Conservation (phyloP, 2,113 vertebrate genomes). For the Aspidoscelis tigris region DNA sequence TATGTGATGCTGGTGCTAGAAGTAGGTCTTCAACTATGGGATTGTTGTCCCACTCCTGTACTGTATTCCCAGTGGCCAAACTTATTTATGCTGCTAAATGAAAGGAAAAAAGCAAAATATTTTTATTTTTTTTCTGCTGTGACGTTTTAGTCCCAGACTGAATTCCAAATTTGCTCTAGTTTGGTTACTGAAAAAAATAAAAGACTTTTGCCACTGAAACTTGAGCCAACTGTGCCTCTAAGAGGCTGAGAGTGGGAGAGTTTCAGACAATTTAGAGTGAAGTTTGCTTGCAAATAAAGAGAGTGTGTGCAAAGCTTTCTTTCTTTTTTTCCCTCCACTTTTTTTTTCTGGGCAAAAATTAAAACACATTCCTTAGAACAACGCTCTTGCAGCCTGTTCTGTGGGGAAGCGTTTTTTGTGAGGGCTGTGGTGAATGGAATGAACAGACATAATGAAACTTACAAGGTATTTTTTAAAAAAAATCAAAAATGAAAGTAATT, state of each 20-base stretch:
- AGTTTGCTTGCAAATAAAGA: slow-evolving; percentile 91
- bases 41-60: slow-evolving; percentile 88
- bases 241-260: slow-evolving; percentile 95
- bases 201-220: slow-evolving; percentile 96
- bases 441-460: slow-evolving; percentile 81
- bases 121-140: slow-evolving; percentile 93
- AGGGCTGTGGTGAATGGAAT: slow-evolving; percentile 90
- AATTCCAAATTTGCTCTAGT: slow-evolving; percentile 99
- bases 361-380: slow-evolving; percentile 99
- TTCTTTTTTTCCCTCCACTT: slow-evolving; percentile 64
- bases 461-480: slow-evolving; percentile 80
- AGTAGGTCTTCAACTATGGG: slow-evolving; percentile 85
- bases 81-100: slow-evolving; percentile 99
- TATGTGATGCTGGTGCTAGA: slow-evolving; percentile 88
- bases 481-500: slow-evolving; percentile 76
- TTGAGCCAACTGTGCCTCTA: slow-evolving; percentile 99
- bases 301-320: slow-evolving; percentile 89
- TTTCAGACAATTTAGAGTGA: slow-evolving; percentile 89
- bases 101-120: slow-evolving; percentile 87
- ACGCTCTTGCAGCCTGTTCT: slow-evolving; percentile 91
- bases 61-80: slow-evolving; percentile 99
- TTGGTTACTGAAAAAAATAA: slow-evolving; percentile 86
- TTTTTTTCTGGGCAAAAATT: slow-evolving; percentile 86
- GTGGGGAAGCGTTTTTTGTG: slow-evolving; percentile 90
- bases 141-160: slow-evolving; percentile 99